Evolutionary conservation across 2,113 vertebrate species (phyloP), one percentile per base, ranked within the genome.

Genomic region (Prinia subflava): DNA sequence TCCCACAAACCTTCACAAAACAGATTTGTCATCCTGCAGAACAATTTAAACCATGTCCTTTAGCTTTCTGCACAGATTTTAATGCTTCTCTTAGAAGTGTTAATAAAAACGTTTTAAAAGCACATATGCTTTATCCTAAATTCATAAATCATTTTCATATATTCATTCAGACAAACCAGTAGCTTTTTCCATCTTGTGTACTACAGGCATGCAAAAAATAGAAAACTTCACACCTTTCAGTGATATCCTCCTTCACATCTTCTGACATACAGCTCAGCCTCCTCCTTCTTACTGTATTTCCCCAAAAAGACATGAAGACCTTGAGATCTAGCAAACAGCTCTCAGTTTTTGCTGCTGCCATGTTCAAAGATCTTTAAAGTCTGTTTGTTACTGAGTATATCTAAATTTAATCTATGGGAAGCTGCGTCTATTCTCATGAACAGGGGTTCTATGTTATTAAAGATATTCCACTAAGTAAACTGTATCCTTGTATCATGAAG

Each of bases 131-230:
- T 71, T 49, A 89, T 17, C 57, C 60, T 71, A 53, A 90, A 73
- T 31, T 78, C 23, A 24, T 37, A 55, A 37, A 37, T 64, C 2
- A 46, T 62, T 85, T 69, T 63, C 37, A 59, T 73, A 37, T 27
- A 77, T n/a, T 89, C 84, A 90, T 92, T 93, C 80, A 96, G 56
- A 91, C 70, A 88, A 96, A 86, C n/a, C 57, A 89, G 28, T 25
- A 69, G 77, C n/a, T 79, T 76, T 60, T 83, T 55, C 47, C 9
- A 42, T 37, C 68, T 71, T 49, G 24, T 50, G 37, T 94, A 93
- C 64, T 91, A 92, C 37, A 76, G 44, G n/a, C n/a, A n/a, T 15
- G 35, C 33, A 27, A 82, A 88, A 91, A 68, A 13, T 3, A 79
- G 59, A 79, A 47, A 60, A 47, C 33, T 80, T 90, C 75, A 84